A percentile compares a stretch with the other conserved stretches of the same genome.
These are phyloP conservation scores for Solea senegalensis DNA, from an alignment of 2,113 vertebrate genomes.

Conservation along the genomic window DNA sequence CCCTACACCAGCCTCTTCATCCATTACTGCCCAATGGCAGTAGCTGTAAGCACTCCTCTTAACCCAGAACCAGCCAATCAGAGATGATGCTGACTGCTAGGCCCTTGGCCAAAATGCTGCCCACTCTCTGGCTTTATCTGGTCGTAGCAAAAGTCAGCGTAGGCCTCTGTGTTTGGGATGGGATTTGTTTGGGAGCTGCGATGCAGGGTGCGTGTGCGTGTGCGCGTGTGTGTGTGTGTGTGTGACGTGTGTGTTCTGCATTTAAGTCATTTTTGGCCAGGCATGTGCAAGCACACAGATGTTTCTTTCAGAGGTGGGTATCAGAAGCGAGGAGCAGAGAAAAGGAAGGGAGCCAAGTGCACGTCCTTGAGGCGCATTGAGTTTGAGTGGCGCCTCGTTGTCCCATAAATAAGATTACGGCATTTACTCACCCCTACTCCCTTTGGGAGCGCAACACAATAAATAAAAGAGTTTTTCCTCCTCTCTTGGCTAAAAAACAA, in stretches of 20 bases:
- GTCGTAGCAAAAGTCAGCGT: constrained; percentile 44
- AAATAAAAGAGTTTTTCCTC: constrained; percentile 46
- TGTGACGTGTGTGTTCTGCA: constrained; percentile 8
- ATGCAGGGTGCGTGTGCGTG: constrained; percentile 16
- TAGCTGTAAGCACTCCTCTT: constrained; percentile 39
- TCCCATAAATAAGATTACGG: constrained; percentile 69
- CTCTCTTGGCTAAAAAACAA: constrained; percentile 11
- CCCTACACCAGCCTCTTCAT: constrained; percentile 58
- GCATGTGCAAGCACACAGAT: constrained; percentile 60
- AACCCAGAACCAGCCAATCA: constrained; percentile 52
- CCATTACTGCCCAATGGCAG: constrained; percentile 60
- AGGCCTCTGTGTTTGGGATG: constrained; percentile 36
- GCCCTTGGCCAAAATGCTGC: constrained; percentile 40
- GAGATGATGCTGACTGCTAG: neutral
- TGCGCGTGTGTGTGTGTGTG: constrained; percentile 19
- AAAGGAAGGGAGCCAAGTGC: constrained; percentile 56
- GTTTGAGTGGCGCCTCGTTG: constrained; percentile 49
- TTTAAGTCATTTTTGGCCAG: constrained; percentile 30
- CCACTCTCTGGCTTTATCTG: constrained; percentile 60
- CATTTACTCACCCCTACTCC: constrained; percentile 61
- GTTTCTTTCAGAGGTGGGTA: constrained; percentile 61
- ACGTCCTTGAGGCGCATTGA: constrained; percentile 63
- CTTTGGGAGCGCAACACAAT: constrained; percentile 53
- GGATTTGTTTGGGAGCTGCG: constrained; percentile 24
- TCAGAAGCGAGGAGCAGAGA: constrained; percentile 42